Base-by-base conservation (phyloP, 2,888 invertebrate genomes). In the Noctua comes region DNA sequence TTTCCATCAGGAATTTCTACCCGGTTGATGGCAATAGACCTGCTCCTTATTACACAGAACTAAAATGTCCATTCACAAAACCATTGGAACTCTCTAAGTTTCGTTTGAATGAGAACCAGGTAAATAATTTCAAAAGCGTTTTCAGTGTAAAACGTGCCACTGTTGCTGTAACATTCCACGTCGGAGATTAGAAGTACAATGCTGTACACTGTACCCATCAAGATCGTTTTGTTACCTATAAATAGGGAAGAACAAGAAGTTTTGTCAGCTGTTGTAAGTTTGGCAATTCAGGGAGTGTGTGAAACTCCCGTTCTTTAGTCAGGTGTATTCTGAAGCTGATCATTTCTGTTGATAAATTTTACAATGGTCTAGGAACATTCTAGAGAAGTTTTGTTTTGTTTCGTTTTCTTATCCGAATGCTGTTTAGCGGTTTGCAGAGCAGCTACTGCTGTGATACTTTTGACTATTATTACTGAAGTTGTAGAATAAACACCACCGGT, bases 251-350 rank as follows among this genome's bases (percentile, higher is more conserved):
- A 48, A 87, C 62, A 57, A 72, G n/a, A 83, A 76, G n/a, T 82
- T 82, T 21, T 43, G 18, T 36, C 27, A 40, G 46, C 57, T 69
- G 27, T 51, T 54, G 64, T n/a, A 77, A 83, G 72, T 83, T 86
- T 70, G 54, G 57, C 66, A 73, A 83, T 86, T 77, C 73, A 48
- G 66, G 62, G 5, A 86, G 48, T 86, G 82, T 85, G 48, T 64
- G 46, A 1, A 70, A 48, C 54, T 13, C 48, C 48, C 43, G 57
- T 81, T 62, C 36, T 68, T 48, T 27, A 64, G n/a, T 16, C 40
- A 40, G n/a, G 36, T 31, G 3, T 57, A 59, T 73, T 51, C 51
- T n/a, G 7, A 62, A 77, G 7, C 76, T 82, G 80, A 84, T 83
- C 21, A 79, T 66, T 83, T 57, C 40, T 57, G 64, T 74, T 71